A percentile compares a stretch with the other conserved stretches of the same genome.
Evolutionary conservation across 2,797 vertebrate genomes (phyloP).

Genomic region (Acipenser ruthenus): DNA sequence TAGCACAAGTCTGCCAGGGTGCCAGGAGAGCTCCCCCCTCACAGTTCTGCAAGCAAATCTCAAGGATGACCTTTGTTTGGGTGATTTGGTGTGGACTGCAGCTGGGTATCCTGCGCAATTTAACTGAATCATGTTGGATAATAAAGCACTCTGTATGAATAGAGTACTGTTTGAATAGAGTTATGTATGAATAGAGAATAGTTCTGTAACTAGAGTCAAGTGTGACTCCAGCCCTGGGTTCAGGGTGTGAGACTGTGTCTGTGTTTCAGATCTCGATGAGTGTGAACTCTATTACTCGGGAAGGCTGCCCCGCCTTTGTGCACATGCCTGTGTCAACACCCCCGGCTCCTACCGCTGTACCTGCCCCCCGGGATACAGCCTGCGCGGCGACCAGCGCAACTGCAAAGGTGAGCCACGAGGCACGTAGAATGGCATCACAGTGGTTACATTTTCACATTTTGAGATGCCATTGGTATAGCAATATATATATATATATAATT

Average conservation of each 20-base stretch:
- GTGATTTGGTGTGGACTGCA: no score
- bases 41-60: no score
- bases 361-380: conserved; percentile 69
- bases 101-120: no score
- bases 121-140: conserved; percentile 22
- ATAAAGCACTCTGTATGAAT: conserved; percentile 44
- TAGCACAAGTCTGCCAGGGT: no score
- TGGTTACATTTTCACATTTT: not conserved
- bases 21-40: no score
- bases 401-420: conserved; percentile 66
- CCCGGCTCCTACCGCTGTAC: conserved; percentile 74
- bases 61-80: no score
- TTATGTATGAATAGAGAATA: not conserved
- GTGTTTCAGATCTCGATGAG: conserved; percentile 74
- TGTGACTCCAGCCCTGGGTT: no score
- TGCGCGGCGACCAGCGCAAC: conserved; percentile 55
- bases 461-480: not conserved
- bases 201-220: not conserved
- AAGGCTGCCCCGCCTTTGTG: conserved; percentile 65
- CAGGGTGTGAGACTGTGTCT: conserved; percentile 7
- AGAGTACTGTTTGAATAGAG: no score
- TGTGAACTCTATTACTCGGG: conserved; percentile 74
- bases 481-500: no score
- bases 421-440: not conserved
- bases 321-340: conserved; percentile 75